Evolutionary conservation across 2,888 invertebrate species (phyloP).

Genomic region (Cetonia aurata): DNA sequence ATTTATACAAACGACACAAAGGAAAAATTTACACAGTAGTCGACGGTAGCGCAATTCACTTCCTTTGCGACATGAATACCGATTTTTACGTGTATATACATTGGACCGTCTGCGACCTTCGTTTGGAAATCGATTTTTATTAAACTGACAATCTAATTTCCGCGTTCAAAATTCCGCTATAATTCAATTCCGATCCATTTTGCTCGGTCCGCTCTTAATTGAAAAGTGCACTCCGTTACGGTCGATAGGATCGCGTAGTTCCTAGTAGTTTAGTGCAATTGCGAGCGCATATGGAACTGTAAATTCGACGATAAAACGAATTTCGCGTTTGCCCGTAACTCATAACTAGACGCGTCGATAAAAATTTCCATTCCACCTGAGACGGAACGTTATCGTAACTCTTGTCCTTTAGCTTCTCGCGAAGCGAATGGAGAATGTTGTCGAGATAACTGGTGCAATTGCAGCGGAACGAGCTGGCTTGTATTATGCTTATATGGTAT

Average conservation of each 20-base stretch:
- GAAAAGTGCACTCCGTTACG: conserved; percentile 37
- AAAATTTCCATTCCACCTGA: not conserved
- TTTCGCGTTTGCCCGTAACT: conserved; percentile 11
- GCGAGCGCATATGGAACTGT: conserved; percentile 22
- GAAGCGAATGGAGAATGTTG: too few relatives aligned
- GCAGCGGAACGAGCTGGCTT: too few relatives aligned
- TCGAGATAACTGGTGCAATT: too few relatives aligned
- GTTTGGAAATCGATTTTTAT: conserved; percentile 28
- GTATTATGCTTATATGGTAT: too few relatives aligned
- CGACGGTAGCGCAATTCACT: too few relatives aligned
- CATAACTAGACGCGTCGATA: too few relatives aligned
- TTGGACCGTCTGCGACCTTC: not conserved
- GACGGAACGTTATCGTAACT: too few relatives aligned
- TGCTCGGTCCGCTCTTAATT: conserved; percentile 41
- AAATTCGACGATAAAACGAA: conserved; percentile 13
- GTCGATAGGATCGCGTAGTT: conserved; percentile 21
- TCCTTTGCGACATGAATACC: too few relatives aligned
- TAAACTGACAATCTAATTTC: conserved; percentile 36
- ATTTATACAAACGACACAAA: too few relatives aligned
- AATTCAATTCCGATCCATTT: conserved; percentile 43
- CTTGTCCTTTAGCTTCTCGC: too few relatives aligned
- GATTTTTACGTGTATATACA: too few relatives aligned
- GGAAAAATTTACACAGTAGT: too few relatives aligned
- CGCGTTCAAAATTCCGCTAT: conserved; percentile 34
- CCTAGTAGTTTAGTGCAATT: conserved; percentile 15